Evolutionary conservation across 2,797 vertebrate species (phyloP), one percentile per base, ranked within the genome.

Genomic region (Clarias fuscus): DNA sequence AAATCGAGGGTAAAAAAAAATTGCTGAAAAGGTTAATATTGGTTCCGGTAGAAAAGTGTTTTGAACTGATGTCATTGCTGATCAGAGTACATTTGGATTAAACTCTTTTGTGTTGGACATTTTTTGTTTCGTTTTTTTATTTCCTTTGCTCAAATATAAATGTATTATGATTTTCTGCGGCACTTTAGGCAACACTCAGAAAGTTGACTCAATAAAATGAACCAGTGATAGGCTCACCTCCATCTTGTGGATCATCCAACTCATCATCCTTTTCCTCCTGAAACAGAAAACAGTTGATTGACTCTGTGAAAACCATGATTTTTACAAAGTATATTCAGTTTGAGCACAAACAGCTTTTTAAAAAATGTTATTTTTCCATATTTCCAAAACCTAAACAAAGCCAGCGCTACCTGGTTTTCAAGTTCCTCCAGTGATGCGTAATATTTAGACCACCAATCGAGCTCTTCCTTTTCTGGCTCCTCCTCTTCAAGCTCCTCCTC

Each of bases 401-500:
- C 14, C 10, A 76, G 68, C 53, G 53, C 20, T 68, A 96, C 97
- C 94, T 96, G 93, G 87, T 94, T 95, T 89, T 94, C 95, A 70
- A 96, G 85, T 86, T 98, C 97, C 88, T 96, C 95, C 90, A 98
- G 71, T 1, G 97, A 98, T 7, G 96, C 93, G 0, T 98, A 97
- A 90, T 99, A 98, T 89, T 98, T 99, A n/a, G 98, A 97, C 98
- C 98, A 98, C 98, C 98, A 99, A 91, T 99, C 97, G 75, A 99
- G 89, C 90, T 99, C 97, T 88, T 97, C 96, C 17, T 94, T 91
- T 79, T 99, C 97, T 17, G 96, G 97, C 0, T 93, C 91, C 82
- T 98, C 97, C 91, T 98, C 96, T 89, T 97, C 96, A 37, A 97
- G 94, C 85, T 94, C 95, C 77, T 96, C 95, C 5, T 90, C 89